Base-by-base conservation (phyloP, 2,888 invertebrate species). In the Pollenia angustigena region DNA sequence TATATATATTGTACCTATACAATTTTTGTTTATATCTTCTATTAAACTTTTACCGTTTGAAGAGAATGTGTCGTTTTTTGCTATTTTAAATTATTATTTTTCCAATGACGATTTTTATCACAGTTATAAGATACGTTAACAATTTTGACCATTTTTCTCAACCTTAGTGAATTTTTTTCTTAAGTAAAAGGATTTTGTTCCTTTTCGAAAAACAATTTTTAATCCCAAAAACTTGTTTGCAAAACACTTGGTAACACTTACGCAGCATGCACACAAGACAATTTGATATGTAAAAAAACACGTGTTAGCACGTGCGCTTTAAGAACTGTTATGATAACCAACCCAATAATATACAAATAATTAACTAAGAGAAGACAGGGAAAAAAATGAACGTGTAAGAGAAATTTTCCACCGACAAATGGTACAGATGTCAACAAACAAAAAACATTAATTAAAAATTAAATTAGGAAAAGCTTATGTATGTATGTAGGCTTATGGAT, bases 281-380 rank as follows among this genome's bases (percentile, higher is more conserved):
- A 50, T 32, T 32, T 32, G 6, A 23, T 50, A 68, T 14, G 14
- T 9, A 44, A 50, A 32, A 32, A 32, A 85, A 69, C 88, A 87
- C 88, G 84, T 88, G 87, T 83, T 85, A 78, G 83, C 81, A 88
- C 83, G 88, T 87, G 88, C 88, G 85, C 88, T 75, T 44, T 85
- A 50, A 48, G 66, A 42, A 14, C 50, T 4, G 42, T 11, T 56
- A 66, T 46, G 11, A 40, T 42, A 32, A 32, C n/a, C 23, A 68
- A 32, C 2, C n/a, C 72, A 66, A 68, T 66, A 52, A 48, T 18
- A 18, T 8, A 14, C 9, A 42, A 50, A 58, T 12, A 58, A 14
- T 40, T 32, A 18, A 4, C 11, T 14, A 56, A 64, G 78, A 71
- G 72, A n/a, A 12, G 56, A n/a, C n/a, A 18, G 18, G 23, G 18